Base-by-base conservation (phyloP, 2,888 invertebrate genomes). In the Nebria salina region DNA sequence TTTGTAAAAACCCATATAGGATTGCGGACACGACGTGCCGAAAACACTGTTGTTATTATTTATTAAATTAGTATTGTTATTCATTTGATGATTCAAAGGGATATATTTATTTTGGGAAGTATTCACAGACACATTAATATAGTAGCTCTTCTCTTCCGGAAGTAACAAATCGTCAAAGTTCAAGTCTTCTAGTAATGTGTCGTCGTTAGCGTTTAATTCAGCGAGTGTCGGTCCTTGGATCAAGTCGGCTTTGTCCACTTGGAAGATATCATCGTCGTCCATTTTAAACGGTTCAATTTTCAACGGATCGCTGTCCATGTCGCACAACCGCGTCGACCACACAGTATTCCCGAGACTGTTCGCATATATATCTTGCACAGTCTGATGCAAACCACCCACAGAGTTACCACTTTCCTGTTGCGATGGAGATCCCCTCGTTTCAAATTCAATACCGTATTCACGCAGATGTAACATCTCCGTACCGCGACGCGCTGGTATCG, bases 201-300 rank as follows among this genome's bases (percentile, higher is more conserved):
- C 96, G 83, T 96, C 96, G 85, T 96, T 96, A 20, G 95, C 94
- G 89, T 96, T 96, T 76, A 97, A 89, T 87, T 97, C 96, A 0
- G 96, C 95, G 79, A 97, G 90, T 83, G 96, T 96, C 0, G 96
- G 95, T 3, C 95, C 93, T 88, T 95, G 93, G 85, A 96, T 95
- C 83, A 95, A 90, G 89, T 96, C 96, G 65, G 95, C 93, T 89
- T 96, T 95, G 88, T 97, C 96, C 78, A 96, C 95, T 91, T 96
- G 94, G 87, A 96, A 96, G 85, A 96, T 96, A 87, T 96, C 96
- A 87, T 96, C 96, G 86, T 96, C 96, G 86, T 96, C 96, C 93
- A 95, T 94, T 88, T 93, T 94, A 85, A 94, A 93, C 11, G 93
- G 90, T 85, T 94, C 94, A 75, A 89, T 88, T 88, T 91, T 92